Base-by-base conservation (phyloP, 2,797 vertebrate genomes). In the Thaleichthys pacificus region DNA sequence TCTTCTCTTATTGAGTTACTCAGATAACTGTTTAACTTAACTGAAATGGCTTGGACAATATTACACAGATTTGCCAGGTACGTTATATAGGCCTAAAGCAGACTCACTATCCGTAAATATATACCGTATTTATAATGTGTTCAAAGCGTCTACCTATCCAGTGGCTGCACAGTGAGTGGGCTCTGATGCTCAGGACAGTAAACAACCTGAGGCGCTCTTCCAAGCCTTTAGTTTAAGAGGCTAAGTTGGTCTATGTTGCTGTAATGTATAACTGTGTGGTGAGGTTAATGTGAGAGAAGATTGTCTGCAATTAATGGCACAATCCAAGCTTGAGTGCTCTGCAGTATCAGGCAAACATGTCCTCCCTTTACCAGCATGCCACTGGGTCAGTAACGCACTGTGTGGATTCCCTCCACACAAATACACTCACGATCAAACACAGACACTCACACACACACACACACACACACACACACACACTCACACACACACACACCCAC, bases 361-460 rank as follows among this genome's bases (percentile, higher is more conserved):
- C 21, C 42, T 49, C 22, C 17, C 26, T 32, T 61, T 51, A 11
- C 28, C 21, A 42, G 4, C 47, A 15, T 2, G 22, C 8, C 9
- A 57, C 75, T 84, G 73, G 87, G 80, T 85, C 85, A 84, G 76
- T 86, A 84, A 86, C 82, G 80, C 70, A 87, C 77, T 84, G 77
- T 5, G 57, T 24, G 65, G 67, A 62, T 65, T 78, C 73, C 57
- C 74, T 2, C 42, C 61, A 24, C 60, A 54, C 49, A 51, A 14
- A 51, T 17, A 51, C 49, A 21, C n/a, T 7, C 56, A 51, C 49
- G 14, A 2, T 14, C 49, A 51, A 14, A 51, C 49, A 51, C 49
- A 51, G 12, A 17, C 49, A 51, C 49, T 3, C 49, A 51, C 49
- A 51, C 49, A 3, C 49, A 57, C 21, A 8, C 21, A 24, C 24